Conservation (phyloP, 2,113 vertebrate genomes). For the Coptodon bakossiorum region DNA sequence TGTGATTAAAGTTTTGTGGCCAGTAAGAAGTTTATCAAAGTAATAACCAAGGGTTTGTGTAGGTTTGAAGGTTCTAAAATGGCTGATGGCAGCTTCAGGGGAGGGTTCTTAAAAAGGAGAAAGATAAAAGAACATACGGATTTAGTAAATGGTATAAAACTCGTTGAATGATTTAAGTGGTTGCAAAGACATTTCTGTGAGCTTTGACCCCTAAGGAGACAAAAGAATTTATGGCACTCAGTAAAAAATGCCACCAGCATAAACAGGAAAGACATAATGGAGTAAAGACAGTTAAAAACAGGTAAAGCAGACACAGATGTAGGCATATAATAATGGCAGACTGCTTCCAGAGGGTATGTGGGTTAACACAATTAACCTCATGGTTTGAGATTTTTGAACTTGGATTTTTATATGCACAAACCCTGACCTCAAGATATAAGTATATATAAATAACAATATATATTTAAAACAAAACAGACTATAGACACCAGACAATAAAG, state of each 20-base stretch:
- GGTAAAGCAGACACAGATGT: constrained; percentile 48
- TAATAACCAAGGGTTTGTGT: background rate
- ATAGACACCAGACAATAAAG: background rate
- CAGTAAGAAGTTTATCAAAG: background rate
- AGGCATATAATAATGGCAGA: background rate
- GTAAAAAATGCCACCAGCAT: constrained; percentile 18
- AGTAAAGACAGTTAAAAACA: background rate
- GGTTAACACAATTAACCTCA: background rate
- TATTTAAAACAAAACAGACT: background rate
- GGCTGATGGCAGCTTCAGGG: background rate
- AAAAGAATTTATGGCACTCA: constrained; percentile 23
- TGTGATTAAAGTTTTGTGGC: background rate
- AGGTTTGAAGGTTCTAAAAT: background rate
- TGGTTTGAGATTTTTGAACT: background rate
- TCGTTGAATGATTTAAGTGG: background rate
- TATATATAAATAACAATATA: background rate
- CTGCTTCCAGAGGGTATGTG: background rate
- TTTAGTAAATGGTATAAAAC: background rate
- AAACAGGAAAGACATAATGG: constrained; percentile 15
- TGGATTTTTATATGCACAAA: background rate
- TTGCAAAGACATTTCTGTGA: background rate
- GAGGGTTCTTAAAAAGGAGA: background rate
- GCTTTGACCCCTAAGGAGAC: constrained; percentile 18
- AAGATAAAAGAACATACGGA: background rate
- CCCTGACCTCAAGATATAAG: background rate